Evolutionary conservation across 2,888 invertebrate genomes (phyloP), one percentile per base, ranked within the genome.

Genomic region (Caenorhabditis wallacei): DNA sequence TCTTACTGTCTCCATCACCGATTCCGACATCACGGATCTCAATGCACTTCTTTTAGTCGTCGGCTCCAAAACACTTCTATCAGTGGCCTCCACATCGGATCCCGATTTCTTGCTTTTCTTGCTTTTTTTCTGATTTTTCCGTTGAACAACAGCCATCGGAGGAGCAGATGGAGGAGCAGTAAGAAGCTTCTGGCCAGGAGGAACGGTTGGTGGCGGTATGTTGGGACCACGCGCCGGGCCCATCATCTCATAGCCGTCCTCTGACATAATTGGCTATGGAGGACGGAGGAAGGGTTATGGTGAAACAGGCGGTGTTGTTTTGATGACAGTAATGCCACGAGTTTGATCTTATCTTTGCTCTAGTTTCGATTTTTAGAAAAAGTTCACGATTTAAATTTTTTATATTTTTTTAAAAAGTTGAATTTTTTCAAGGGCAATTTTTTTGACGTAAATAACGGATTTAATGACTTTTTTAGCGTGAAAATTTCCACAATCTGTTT

Each of bases 241-340:
- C 59, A 71, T 51, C 51, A 71, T 24, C 24, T 71, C 71, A 37
- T 71, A 71, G 48, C 61, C 71, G 13, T 51, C 71, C 1, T 59
- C 71, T 10, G 71, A 16, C 71, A 71, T 71, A 8, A 24, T n/a
- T 53, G 11, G 35, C 10, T 35, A 35, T 4, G 35, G 35, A 35
- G 35, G 10, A 10, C 2, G 16, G 40, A 40, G 16, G 13, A 40
- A 40, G 30, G 30, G 30, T 3, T 30, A 30, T 30, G 30, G 30
- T 3, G 30, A 30, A 30, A 30, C 8, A 8, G 30, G 30, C 4
- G 8, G 30, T 30, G 30, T 3, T 8, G 8, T 8, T 3, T 30
- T 3, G 30, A 30, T 30, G 30, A 30, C 4, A 30, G 30, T 5
- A 30, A 30, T 30, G 30, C 30, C 30, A 30, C 30, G 30, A n/a